These are phyloP conservation scores for Drosophila bocqueti DNA, from an alignment of 1,140 invertebrate species.

Conservation along the genomic window DNA sequence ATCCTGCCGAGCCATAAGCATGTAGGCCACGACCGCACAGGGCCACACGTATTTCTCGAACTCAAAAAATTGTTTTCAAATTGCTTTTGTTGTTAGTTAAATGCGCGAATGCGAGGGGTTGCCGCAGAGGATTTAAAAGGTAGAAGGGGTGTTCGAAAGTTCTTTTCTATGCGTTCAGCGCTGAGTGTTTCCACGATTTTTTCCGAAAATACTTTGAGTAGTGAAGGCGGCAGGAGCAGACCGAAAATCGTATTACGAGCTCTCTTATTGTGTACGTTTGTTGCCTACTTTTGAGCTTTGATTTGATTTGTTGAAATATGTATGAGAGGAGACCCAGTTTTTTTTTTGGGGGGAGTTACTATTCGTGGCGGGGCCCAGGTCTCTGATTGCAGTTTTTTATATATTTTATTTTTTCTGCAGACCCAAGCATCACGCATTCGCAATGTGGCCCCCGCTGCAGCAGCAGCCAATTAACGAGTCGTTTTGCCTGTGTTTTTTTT, in stretches of 20 bases:
- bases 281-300: conserved; percentile 66
- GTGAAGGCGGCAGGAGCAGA: conserved; percentile 9
- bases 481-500: conserved; percentile 23
- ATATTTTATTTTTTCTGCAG: conserved; percentile 18
- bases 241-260: conserved; percentile 53
- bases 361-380: conserved; percentile 21
- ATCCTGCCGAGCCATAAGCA: conserved; percentile 34
- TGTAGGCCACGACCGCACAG: conserved; percentile 45
- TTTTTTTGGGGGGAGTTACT: background rate
- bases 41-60: conserved; percentile 49
- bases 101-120: conserved; percentile 23
- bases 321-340: conserved; percentile 27
- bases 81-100: conserved; percentile 65
- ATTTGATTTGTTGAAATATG: conserved; percentile 52
- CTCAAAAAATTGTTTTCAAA: conserved; percentile 70
- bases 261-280: conserved; percentile 40
- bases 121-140: background rate
- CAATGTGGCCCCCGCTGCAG: conserved; percentile 31
- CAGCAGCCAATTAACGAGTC: conserved; percentile 64
- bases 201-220: conserved; percentile 45
- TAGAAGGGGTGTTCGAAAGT: conserved; percentile 43
- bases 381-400: conserved; percentile 22
- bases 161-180: conserved; percentile 31
- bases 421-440: conserved; percentile 41
- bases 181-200: conserved; percentile 61